These are phyloP conservation scores for Octodon degus DNA, from an alignment of 2,113 vertebrate species.

Conservation along the genomic window DNA sequence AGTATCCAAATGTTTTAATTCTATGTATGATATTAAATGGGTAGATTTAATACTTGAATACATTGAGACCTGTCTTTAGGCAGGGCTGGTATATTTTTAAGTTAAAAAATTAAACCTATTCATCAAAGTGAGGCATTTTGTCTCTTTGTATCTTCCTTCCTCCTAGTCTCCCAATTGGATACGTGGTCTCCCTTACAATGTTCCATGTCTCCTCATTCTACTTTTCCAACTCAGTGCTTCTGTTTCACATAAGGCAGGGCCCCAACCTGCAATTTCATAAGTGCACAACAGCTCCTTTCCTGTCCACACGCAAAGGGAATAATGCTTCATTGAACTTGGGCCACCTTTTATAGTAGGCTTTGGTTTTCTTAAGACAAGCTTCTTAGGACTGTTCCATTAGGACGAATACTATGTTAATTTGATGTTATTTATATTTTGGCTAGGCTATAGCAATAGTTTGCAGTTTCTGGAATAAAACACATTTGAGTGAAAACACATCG, in stretches of 20 bases:
- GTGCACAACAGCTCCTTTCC: neutral
- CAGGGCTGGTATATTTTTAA: conserved; percentile 68
- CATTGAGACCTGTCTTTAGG: conserved; percentile 51
- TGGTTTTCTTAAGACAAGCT: conserved; percentile 21
- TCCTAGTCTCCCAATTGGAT: conserved; percentile 20
- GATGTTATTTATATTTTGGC: conserved; percentile 37
- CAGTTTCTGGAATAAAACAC: conserved; percentile 53
- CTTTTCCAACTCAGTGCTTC: conserved; percentile 38
- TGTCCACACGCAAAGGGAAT: neutral
- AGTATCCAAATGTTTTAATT: conserved; percentile 74
- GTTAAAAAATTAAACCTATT: conserved; percentile 55
- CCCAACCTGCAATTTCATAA: neutral
- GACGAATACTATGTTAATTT: conserved; percentile 56
- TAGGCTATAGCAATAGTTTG: neutral
- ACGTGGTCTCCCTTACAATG: conserved; percentile 13
- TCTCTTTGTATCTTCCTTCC: conserved; percentile 63
- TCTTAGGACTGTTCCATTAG: conserved; percentile 49
- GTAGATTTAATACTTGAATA: conserved; percentile 73
- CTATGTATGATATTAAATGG: conserved; percentile 70
- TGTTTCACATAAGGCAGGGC: neutral
- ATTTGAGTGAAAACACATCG: conserved; percentile 43
- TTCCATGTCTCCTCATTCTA: conserved; percentile 19
- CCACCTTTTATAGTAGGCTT: conserved; percentile 50
- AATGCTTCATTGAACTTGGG: conserved; percentile 10
- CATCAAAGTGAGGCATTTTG: conserved; percentile 36